Evolutionary conservation across 2,888 invertebrate species (phyloP), one percentile per base, ranked within the genome.

Genomic region (Steinernema carpocapsae): DNA sequence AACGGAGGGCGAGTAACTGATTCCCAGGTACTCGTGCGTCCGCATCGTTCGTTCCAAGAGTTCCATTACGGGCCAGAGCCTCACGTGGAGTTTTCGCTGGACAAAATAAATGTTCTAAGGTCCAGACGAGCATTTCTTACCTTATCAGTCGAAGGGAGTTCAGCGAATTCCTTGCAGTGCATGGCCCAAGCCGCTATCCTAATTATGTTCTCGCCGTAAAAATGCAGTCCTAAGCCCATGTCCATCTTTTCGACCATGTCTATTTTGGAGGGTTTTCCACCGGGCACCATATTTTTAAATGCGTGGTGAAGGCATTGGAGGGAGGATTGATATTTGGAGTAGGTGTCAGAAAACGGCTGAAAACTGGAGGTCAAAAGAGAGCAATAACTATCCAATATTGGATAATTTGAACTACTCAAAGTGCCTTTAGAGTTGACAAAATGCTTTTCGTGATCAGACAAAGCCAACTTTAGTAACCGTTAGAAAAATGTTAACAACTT

Each of bases 181-280:
- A 70, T 74, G 1, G 46, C 29, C 43, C 70, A 37, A 17, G 45
- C 24, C 0, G 72, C 59, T 12, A 74, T 32, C 37, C 70, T 24
- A 32, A 74, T 29, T 17, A 74, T 46, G 59, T 71, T 71, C 51
- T 74, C 46, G 46, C 45, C 72, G 70, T 51, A 48, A 22, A 43
- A 48, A 1, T 37, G 24, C 14, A 71, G 26, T 19, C 43, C 32
- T n/a, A 42, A 22, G n/a, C 45, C 74, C 10, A 46, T 22, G 19
- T 71, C 46, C 42, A 74, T 71, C 48, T 29, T 43, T 1, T 43
- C 32, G 10, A 48, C 71, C n/a, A 74, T 45, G 29, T 46, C 37
- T 7, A 74, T 45, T 0, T 74, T 26, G 26, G 72, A 48, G n/a
- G 74, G 51, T 14, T 51, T 71, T 32, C 71, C 52, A 24, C 43